A percentile compares a stretch with the other conserved stretches of the same genome.
Evolutionary conservation across 2,113 vertebrate species (phyloP).

Genomic region (Harpagus bidentatus): DNA sequence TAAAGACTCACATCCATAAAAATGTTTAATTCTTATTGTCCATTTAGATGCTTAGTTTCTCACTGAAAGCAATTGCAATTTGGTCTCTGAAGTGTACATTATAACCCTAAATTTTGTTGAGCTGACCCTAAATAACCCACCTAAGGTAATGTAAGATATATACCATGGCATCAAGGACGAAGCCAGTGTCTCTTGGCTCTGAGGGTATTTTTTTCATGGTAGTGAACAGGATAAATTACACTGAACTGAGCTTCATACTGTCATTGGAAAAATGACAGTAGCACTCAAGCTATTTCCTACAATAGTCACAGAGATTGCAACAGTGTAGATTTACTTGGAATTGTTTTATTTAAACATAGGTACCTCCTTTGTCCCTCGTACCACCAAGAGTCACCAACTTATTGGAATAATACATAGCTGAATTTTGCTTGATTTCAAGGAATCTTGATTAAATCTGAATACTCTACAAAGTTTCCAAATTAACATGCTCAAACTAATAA

Average conservation of each 20-base stretch:
- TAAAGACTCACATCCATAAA: not conserved
- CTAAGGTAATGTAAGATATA: not conserved
- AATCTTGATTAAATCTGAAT: not conserved
- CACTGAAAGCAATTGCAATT: not conserved
- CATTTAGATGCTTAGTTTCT: not conserved
- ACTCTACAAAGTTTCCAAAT: not conserved
- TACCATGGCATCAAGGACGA: not conserved
- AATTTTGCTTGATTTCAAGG: not conserved
- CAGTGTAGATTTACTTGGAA: not conserved
- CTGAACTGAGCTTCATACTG: not conserved
- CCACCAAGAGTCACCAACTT: not conserved
- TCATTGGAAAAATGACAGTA: not conserved
- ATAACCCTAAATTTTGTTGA: not conserved
- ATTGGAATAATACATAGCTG: not conserved
- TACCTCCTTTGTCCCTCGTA: not conserved
- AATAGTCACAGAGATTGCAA: not conserved
- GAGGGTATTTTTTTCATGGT: not conserved
- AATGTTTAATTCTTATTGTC: not conserved
- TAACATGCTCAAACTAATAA: not conserved
- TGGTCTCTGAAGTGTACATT: not conserved
- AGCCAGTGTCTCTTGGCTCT: not conserved
- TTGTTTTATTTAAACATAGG: not conserved
- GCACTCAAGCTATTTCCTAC: not conserved
- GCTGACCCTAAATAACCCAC: not conserved
- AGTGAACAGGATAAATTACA: not conserved